A percentile compares a stretch with the other conserved stretches of the same genome.
Evolutionary conservation across 2,113 vertebrate genomes (phyloP).

Genomic region (Aphelocoma coerulescens): DNA sequence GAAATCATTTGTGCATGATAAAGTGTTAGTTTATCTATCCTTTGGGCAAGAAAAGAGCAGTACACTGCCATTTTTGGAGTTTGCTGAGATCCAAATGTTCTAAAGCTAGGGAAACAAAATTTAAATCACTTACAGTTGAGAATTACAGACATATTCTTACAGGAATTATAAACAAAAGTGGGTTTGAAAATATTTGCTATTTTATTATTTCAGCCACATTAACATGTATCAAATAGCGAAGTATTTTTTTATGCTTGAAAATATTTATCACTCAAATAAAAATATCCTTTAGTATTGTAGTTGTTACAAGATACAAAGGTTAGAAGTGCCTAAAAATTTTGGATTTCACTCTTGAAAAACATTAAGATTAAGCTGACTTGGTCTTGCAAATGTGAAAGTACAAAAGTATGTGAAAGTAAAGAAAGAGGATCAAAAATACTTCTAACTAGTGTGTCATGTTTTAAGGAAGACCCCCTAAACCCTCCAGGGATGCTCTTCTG

Average conservation of each 20-base stretch:
- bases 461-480: neutral
- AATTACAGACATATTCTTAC: neutral
- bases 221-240: neutral
- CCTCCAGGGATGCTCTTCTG: neutral
- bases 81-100: neutral
- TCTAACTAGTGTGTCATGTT: neutral
- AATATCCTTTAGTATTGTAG: neutral
- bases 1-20: neutral
- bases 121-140: neutral
- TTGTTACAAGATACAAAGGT: neutral
- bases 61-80: neutral
- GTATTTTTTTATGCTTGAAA: neutral
- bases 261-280: neutral
- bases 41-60: neutral
- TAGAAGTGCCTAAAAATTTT: neutral
- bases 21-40: conserved; percentile 31
- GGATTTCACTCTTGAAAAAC: neutral
- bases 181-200: neutral
- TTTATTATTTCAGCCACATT: neutral
- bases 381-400: neutral
- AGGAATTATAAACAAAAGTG: neutral
- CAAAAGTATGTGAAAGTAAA: neutral
- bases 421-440: neutral
- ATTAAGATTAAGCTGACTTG: neutral
- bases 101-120: neutral